A percentile compares a stretch with the other conserved stretches of the same genome.
Evolutionary conservation across 2,797 vertebrate species (phyloP).

Genomic region (Argya squamiceps): DNA sequence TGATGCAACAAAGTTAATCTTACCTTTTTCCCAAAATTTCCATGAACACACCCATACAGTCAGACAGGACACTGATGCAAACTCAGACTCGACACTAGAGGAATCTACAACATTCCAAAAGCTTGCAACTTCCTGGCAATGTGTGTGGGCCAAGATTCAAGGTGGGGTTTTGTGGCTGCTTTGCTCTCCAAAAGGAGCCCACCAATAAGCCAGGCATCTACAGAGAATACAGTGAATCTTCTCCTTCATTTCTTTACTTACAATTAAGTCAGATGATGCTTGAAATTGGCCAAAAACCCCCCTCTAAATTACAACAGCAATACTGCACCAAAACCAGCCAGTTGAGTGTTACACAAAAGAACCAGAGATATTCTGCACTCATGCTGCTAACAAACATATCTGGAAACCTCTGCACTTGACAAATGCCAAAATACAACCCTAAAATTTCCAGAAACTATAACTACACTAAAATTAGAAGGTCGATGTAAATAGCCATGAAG

Average conservation of each 20-base stretch:
- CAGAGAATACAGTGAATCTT: not conserved
- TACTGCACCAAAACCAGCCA: not conserved
- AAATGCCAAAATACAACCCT: not conserved
- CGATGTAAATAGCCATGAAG: not conserved
- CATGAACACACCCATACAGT: not conserved
- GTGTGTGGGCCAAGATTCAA: not conserved
- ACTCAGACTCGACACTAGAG: not conserved
- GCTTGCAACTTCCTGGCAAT: not conserved
- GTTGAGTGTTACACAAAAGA: not conserved
- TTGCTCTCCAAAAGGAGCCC: not conserved
- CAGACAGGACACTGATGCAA: not conserved
- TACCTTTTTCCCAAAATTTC: not conserved
- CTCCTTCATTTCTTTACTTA: not conserved
- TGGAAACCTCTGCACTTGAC: not conserved
- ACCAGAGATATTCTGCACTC: not conserved
- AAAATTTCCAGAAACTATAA: not conserved
- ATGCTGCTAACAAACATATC: not conserved
- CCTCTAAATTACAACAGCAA: not conserved
- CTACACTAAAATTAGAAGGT: not conserved
- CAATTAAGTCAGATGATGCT: not conserved
- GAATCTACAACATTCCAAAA: not conserved
- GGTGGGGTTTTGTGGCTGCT: not conserved
- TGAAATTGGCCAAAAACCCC: not conserved
- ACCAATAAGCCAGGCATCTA: not conserved
- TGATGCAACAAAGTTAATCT: not conserved